These are phyloP conservation scores for Sericinus montela DNA, from an alignment of 2,888 invertebrate genomes.

Conservation along the genomic window DNA sequence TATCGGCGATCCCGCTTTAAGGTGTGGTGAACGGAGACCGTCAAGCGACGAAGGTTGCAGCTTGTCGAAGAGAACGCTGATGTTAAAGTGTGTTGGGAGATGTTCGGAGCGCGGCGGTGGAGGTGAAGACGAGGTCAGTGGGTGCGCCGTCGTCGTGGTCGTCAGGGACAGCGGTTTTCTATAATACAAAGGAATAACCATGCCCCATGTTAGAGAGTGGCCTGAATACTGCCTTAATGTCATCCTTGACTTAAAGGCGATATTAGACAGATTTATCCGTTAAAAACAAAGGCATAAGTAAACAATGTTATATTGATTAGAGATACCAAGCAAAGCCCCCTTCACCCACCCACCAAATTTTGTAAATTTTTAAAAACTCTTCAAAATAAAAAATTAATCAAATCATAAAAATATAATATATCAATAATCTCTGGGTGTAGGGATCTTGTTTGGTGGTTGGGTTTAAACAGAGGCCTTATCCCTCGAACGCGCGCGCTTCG, in stretches of 20 bases:
- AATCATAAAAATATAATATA: conserved; percentile 26
- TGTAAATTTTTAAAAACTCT: conserved; percentile 49
- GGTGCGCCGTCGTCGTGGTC: conserved; percentile 78
- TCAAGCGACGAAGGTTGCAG: conserved; percentile 73
- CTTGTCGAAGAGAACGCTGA: conserved; percentile 78
- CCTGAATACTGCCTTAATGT: conserved; percentile 19
- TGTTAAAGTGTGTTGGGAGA: conserved; percentile 74
- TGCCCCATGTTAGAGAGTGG: conserved; percentile 61
- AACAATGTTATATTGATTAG: conserved; percentile 32
- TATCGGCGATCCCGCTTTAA: conserved; percentile 65
- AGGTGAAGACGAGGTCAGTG: conserved; percentile 77
- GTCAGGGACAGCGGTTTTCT: conserved; percentile 79
- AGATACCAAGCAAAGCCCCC: conserved; percentile 81
- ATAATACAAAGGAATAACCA: conserved; percentile 44
- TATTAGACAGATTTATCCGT: conserved; percentile 13
- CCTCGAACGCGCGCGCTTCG: conserved; percentile 69
- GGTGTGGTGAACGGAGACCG: conserved; percentile 69
- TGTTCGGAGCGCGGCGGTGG: conserved; percentile 76
- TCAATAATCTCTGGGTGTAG: conserved; percentile 72
- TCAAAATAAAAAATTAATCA: not conserved
- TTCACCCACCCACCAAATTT: conserved; percentile 79
- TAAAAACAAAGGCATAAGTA: not conserved
- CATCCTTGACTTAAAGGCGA: conserved; percentile 4
- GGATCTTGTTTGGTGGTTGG: conserved; percentile 80
- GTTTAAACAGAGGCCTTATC: conserved; percentile 74